Evolutionary conservation across 1,140 invertebrate species (phyloP).

Genomic region (Pissodes strobi): DNA sequence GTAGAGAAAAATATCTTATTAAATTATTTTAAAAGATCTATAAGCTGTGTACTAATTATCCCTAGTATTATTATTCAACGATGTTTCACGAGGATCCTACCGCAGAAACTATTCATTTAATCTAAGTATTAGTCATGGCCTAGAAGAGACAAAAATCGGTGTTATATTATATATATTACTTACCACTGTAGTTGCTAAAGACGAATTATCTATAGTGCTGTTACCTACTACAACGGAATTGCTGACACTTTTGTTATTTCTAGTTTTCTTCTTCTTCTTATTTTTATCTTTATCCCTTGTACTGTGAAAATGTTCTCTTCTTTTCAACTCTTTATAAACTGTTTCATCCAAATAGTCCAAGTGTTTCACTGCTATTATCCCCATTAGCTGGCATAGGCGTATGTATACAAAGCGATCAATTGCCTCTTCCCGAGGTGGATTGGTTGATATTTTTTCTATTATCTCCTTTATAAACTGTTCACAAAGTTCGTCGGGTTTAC

Average conservation of each 20-base stretch:
- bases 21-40: too few relatives aligned
- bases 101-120: too few relatives aligned
- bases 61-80: too few relatives aligned
- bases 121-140: too few relatives aligned
- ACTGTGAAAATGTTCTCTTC: slow-evolving; percentile 40
- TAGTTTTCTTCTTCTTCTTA: not conserved
- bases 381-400: slow-evolving; percentile 43
- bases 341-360: slow-evolving; percentile 49
- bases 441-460: slow-evolving; percentile 18
- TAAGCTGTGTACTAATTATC: too few relatives aligned
- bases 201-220: not conserved
- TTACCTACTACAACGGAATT: not conserved
- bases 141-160: too few relatives aligned
- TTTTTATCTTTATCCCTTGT: slow-evolving; percentile 27
- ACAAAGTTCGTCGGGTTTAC: slow-evolving; percentile 44
- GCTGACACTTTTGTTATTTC: not conserved
- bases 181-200: not conserved
- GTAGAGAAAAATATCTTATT: too few relatives aligned
- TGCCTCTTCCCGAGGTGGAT: slow-evolving; percentile 6
- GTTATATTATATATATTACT: too few relatives aligned
- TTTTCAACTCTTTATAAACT: slow-evolving; percentile 51
- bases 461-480: slow-evolving; percentile 40
- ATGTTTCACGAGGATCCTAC: too few relatives aligned
- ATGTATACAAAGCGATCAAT: slow-evolving; percentile 32
- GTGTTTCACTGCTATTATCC: slow-evolving; percentile 44